Evolutionary conservation across 1,140 invertebrate genomes (phyloP).

Genomic region (Papilio polyxenes): DNA sequence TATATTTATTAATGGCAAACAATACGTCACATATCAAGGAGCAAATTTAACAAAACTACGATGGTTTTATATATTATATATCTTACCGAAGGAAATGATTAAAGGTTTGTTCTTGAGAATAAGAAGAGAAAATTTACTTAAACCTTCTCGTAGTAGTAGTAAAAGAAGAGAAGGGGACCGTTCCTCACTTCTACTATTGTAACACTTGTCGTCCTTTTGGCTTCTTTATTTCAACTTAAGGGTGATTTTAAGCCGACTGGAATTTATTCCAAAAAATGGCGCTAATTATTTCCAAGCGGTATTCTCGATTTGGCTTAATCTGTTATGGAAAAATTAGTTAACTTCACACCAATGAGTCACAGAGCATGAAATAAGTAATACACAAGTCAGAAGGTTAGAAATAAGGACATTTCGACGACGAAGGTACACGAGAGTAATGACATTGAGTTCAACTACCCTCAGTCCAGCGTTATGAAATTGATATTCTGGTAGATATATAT

Average conservation of each 20-base stretch:
- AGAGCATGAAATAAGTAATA: neutral
- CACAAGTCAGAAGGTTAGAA: slow-evolving; percentile 7
- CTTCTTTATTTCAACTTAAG: too few relatives aligned
- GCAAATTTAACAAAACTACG: neutral
- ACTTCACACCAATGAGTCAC: neutral
- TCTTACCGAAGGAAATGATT: neutral
- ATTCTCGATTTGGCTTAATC: neutral
- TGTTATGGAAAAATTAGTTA: neutral
- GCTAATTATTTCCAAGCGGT: too few relatives aligned
- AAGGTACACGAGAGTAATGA: slow-evolving; percentile 5
- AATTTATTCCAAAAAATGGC: too few relatives aligned
- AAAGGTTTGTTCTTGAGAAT: neutral
- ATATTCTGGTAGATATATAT: neutral
- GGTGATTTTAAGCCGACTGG: too few relatives aligned
- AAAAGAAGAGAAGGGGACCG: too few relatives aligned
- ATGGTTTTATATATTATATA: neutral
- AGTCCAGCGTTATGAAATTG: slow-evolving; percentile 16
- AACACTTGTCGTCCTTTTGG: too few relatives aligned
- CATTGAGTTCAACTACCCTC: slow-evolving; percentile 10
- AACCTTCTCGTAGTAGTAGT: too few relatives aligned
- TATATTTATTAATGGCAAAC: neutral
- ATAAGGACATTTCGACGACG: neutral
- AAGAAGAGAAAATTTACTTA: neutral
- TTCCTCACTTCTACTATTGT: too few relatives aligned
- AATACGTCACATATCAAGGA: neutral